phyloP scores from a whole-genome alignment of 2,797 vertebrate genomes.

The Miopithecus talapoin region DNA sequence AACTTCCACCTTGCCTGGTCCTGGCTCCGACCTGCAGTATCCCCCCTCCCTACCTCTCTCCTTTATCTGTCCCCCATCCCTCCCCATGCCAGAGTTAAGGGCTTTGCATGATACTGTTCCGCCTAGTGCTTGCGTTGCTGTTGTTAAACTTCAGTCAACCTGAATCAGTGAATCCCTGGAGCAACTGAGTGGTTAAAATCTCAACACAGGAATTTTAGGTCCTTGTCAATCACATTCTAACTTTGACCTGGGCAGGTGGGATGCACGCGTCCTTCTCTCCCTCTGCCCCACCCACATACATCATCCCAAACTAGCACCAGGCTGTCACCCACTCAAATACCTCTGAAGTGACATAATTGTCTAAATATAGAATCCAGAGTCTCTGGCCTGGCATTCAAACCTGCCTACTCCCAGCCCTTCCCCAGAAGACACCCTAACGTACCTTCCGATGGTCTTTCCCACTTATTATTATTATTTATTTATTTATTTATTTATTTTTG shows the following conservation, averaged over 20 bases:
- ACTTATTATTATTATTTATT: background rate
- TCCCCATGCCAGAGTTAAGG: background rate
- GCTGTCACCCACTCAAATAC: too few relatives aligned
- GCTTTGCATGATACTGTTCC: background rate
- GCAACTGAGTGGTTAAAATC: background rate
- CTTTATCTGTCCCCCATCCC: too few relatives aligned
- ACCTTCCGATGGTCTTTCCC: background rate
- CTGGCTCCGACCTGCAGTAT: rapidly evolving
- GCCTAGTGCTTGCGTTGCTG: background rate
- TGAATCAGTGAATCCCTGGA: background rate
- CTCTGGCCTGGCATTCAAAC: background rate
- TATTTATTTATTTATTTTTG: too few relatives aligned
- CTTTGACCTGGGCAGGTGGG: background rate
- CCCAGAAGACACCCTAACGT: background rate
- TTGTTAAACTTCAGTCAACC: background rate
- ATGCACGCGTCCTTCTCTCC: background rate
- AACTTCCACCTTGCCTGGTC: background rate
- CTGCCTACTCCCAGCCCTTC: background rate
- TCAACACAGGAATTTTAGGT: background rate
- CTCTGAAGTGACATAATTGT: background rate
- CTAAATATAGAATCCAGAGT: background rate
- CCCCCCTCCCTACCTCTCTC: rapidly evolving
- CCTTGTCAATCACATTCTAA: background rate
- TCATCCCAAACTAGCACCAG: background rate
- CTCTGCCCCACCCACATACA: background rate